These are phyloP conservation scores for Saturnia japonica DNA, from an alignment of 2,888 invertebrate genomes.

Conservation along the genomic window DNA sequence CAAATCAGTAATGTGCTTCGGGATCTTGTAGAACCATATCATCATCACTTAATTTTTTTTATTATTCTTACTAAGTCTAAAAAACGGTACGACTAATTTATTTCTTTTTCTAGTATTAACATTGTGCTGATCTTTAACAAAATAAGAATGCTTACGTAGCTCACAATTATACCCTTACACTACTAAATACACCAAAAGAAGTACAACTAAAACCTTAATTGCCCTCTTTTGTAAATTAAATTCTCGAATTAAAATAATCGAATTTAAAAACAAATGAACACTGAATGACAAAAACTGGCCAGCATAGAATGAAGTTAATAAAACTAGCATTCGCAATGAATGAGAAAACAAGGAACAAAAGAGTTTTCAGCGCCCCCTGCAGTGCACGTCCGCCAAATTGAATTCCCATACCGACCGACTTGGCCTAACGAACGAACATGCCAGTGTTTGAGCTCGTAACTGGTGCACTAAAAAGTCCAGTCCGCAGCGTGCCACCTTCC, in stretches of 20 bases:
- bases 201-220: not conserved
- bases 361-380: not conserved
- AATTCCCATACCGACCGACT: constrained; percentile 43
- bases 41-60: too few species aligned
- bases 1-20: too few species aligned
- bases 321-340: not conserved
- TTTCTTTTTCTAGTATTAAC: too few species aligned
- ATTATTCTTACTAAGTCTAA: too few species aligned
- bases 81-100: too few species aligned
- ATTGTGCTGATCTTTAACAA: too few species aligned
- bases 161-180: too few species aligned
- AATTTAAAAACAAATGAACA: constrained; percentile 3
- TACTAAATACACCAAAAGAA: too few species aligned
- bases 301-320: constrained; percentile 14
- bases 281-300: not conserved
- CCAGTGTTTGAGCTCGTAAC: constrained; percentile 41
- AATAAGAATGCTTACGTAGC: too few species aligned
- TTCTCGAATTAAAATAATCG: not conserved
- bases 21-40: too few species aligned
- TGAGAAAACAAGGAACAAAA: not conserved
- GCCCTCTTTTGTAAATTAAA: not conserved
- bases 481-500: constrained; percentile 25
- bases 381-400: constrained; percentile 32
- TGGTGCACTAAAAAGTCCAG: constrained; percentile 35
- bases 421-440: constrained; percentile 49